Base-by-base conservation (phyloP, 2,113 vertebrate species). In the Anarrhichthys ocellatus region DNA sequence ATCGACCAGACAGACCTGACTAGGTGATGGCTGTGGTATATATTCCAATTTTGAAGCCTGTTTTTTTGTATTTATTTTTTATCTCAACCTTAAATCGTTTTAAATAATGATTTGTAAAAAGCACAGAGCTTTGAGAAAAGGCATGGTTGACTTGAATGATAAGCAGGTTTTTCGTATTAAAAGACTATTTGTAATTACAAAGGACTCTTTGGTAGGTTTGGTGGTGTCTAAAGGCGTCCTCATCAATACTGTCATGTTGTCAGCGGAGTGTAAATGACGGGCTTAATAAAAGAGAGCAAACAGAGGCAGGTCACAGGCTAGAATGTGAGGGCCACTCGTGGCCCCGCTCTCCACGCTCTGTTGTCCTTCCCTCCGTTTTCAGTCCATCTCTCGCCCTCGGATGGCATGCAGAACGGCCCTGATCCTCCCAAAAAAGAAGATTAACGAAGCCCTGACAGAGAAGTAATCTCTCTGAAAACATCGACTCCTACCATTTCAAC, bases 381-480 rank as follows among this genome's bases (percentile, higher is more conserved):
- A 82, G 81, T 54, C 5, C 38, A 73, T 81, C 82, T 71, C 87
- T 85, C 73, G 64, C 69, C 86, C 89, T 87, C 69, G 50, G 80
- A 86, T 68, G 87, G 75, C 84, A 80, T 50, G 76, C 86, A 89
- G 81, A 87, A 85, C 7, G 36, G 62, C 78, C 80, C 88, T 87
- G 89, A 92, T 93, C 91, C 93, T 86, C 84, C 88, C 79, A 87
- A 94, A 94, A 94, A 94, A 90, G 90, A 80, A 93, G 91, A 94
- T 94, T 94, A 94, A 86, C 92, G 86, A 90, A 86, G 83, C 91
- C 80, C 88, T 91, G 89, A 93, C 89, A 91, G 92, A 92, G 81
- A 90, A 87, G 80, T 93, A 93, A 93, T 90, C 83, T 89, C 86
- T 88, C 86, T 82, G 73, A 93, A 93, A 92, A 93, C 90, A 92